phyloP scores from a whole-genome alignment of 2,797 vertebrate genomes.

The Enteromius radiatus region DNA sequence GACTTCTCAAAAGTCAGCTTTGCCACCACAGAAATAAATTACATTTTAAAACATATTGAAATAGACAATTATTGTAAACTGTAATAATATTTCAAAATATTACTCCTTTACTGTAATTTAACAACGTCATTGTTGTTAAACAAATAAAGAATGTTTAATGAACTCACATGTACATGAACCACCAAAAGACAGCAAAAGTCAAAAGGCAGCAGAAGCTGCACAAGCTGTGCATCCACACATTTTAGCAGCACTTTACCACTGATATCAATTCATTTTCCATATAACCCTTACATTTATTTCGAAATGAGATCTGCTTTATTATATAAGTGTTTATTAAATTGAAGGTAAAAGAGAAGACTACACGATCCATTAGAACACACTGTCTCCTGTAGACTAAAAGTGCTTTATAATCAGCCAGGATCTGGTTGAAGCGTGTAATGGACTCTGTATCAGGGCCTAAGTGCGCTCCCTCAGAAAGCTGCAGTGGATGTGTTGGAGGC shows the following conservation, averaged over 20 bases:
- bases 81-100: not conserved
- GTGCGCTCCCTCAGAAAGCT: slow-evolving; percentile 63
- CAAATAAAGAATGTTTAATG: not conserved
- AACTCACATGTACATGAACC: slow-evolving; percentile 22
- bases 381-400: slow-evolving; percentile 34
- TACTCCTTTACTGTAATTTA: no score
- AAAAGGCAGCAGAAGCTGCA: slow-evolving; percentile 20
- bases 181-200: not conserved
- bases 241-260: not conserved
- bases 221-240: not conserved
- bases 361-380: slow-evolving; percentile 21
- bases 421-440: slow-evolving; percentile 33
- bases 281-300: slow-evolving; percentile 14
- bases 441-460: slow-evolving; percentile 10
- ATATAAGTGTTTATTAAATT: not conserved
- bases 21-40: not conserved
- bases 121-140: not conserved
- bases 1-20: not conserved
- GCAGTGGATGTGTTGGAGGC: slow-evolving; percentile 67
- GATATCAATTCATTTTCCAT: slow-evolving; percentile 21
- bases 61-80: not conserved
- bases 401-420: slow-evolving; percentile 36
- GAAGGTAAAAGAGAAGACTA: slow-evolving; percentile 38
- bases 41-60: not conserved
- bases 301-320: not conserved